Evolutionary conservation across 2,797 vertebrate species (phyloP).

Genomic region (Acrocephalus scirpaceus): DNA sequence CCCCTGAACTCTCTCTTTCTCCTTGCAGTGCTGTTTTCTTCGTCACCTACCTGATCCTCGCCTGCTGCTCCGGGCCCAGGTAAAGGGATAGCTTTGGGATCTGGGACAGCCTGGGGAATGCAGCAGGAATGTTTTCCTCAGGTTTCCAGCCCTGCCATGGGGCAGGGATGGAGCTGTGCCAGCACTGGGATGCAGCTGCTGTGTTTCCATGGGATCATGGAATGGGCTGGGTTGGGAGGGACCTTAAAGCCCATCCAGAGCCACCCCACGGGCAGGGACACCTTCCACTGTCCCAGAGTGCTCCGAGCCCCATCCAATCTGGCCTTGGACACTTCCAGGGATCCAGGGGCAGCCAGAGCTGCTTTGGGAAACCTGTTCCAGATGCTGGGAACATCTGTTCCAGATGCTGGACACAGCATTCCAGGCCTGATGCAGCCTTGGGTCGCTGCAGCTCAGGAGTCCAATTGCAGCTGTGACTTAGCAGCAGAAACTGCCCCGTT

Average conservation of each 20-base stretch:
- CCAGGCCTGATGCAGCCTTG: neutral
- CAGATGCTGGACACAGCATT: neutral
- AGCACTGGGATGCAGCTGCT: neutral
- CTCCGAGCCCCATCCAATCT: rapidly evolving
- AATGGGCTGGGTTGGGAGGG: neutral
- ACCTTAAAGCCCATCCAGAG: neutral
- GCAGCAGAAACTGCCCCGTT: neutral
- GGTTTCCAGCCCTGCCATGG: neutral
- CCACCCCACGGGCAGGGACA: neutral
- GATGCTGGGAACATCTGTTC: too few relatives aligned
- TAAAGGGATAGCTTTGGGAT: slow-evolving; percentile 21
- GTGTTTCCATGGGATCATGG: neutral
- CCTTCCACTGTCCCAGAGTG: rapidly evolving
- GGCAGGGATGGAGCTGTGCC: neutral
- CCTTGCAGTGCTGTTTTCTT: slow-evolving; percentile 87
- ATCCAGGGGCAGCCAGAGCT: neutral
- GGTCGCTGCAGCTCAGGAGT: neutral
- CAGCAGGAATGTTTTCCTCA: neutral
- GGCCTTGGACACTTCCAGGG: neutral
- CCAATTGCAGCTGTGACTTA: neutral
- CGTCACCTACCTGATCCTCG: slow-evolving; percentile 88
- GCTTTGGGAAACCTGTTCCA: neutral
- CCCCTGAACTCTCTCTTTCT: neutral
- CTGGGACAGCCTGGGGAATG: neutral
- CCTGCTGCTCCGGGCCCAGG: slow-evolving; percentile 89